Conservation (phyloP, 2,888 invertebrate genomes). For the Phania funesta region DNA sequence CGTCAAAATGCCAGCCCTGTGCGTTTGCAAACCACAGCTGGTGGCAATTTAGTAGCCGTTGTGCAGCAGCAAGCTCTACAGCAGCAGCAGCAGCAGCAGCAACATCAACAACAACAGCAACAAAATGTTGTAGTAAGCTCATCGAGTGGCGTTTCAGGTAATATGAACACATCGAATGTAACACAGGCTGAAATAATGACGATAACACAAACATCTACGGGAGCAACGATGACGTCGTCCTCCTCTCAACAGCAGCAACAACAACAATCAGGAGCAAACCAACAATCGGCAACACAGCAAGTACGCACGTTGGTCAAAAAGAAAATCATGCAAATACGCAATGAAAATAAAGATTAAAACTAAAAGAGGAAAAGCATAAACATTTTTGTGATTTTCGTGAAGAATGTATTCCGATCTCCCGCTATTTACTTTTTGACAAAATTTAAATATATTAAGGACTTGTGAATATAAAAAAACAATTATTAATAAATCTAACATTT, state of each 20-base stretch:
- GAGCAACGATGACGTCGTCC: conserved; percentile 55
- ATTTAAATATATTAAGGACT: background rate
- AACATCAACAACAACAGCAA: conserved; percentile 68
- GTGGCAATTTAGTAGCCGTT: conserved; percentile 83
- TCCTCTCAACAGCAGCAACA: conserved; percentile 72
- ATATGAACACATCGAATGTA: conserved; percentile 66
- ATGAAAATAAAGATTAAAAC: conserved; percentile 77
- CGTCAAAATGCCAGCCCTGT: conserved; percentile 83
- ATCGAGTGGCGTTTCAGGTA: conserved; percentile 48
- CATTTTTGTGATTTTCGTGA: conserved; percentile 2
- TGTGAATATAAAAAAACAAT: background rate
- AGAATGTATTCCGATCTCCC: conserved; percentile 13
- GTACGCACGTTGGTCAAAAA: conserved; percentile 80
- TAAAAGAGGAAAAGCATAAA: conserved; percentile 2
- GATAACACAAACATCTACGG: conserved; percentile 72
- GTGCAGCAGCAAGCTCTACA: conserved; percentile 81
- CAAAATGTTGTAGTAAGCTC: conserved; percentile 66
- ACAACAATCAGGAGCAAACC: conserved; percentile 67
- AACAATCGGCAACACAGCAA: conserved; percentile 78
- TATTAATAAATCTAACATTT: too few relatives aligned
- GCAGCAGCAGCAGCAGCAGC: conserved; percentile 70
- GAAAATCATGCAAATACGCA: conserved; percentile 79
- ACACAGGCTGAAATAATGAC: conserved; percentile 77
- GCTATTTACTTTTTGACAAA: background rate
- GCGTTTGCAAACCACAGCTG: conserved; percentile 82